A percentile compares a stretch with the other conserved stretches of the same genome.
phyloP scores from a whole-genome alignment of 2,888 invertebrate species.

The Caenorhabditis afra region DNA sequence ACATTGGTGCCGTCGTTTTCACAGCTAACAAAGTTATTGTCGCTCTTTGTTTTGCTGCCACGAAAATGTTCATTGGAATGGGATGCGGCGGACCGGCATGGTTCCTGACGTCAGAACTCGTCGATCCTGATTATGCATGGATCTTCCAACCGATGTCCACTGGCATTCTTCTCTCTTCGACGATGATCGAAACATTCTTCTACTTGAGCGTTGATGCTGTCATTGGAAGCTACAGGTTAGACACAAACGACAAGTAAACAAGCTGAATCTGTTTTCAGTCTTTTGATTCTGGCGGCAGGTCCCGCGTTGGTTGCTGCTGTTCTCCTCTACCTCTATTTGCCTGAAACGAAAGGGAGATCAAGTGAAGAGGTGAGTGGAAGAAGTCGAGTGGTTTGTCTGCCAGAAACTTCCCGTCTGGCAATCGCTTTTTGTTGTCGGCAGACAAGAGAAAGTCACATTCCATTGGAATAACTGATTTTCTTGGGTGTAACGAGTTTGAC shows the following conservation, averaged over 20 bases:
- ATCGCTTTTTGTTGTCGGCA: constrained; percentile 1
- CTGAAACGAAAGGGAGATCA: constrained; percentile 75
- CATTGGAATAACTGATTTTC: not conserved
- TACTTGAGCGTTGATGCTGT: constrained; percentile 71
- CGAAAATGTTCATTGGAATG: constrained; percentile 73
- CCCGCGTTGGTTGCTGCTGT: constrained; percentile 75
- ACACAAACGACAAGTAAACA: not conserved
- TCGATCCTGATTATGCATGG: constrained; percentile 62
- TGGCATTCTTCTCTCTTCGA: constrained; percentile 69
- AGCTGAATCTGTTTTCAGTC: constrained; percentile 48
- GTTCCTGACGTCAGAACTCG: constrained; percentile 80
- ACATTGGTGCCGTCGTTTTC: constrained; percentile 71
- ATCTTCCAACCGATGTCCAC: constrained; percentile 76
- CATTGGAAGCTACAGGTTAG: constrained; percentile 67
- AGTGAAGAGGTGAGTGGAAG: constrained; percentile 61
- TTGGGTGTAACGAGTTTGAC: too few relatives aligned
- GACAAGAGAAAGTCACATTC: not conserved
- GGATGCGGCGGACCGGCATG: constrained; percentile 80
- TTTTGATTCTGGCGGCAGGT: constrained; percentile 72
- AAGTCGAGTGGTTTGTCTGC: constrained; percentile 36
- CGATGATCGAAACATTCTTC: constrained; percentile 75
- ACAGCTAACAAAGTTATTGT: constrained; percentile 59
- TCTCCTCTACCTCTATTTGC: constrained; percentile 74
- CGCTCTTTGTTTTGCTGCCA: constrained; percentile 64
- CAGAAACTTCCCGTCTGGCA: constrained; percentile 19